Conservation (phyloP, 2,113 vertebrate genomes). For the Anguilla japonica region DNA sequence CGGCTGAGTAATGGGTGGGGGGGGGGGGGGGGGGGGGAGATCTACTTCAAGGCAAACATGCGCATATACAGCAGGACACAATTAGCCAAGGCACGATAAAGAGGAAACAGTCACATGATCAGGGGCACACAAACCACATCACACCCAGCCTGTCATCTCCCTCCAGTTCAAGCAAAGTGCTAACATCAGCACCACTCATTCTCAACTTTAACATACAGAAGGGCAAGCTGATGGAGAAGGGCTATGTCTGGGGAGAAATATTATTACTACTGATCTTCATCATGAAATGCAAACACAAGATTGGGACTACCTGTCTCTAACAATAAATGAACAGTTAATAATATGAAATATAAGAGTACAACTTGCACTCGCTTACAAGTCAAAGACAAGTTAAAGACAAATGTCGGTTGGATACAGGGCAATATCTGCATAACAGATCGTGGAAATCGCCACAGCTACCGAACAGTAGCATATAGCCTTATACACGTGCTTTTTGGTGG, state of each 20-base stretch:
- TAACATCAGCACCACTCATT: background rate
- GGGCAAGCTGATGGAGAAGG: no score
- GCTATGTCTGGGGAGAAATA: no score
- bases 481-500: background rate
- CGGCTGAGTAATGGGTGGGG: background rate
- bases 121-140: background rate
- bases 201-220: background rate
- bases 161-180: no score
- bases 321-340: no score
- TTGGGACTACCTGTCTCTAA: no score
- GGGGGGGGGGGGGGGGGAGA: background rate
- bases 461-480: background rate
- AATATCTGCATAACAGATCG: background rate
- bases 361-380: background rate
- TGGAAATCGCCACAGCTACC: background rate
- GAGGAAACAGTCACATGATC: background rate
- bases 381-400: no score
- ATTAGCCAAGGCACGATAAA: background rate
- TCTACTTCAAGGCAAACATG: background rate
- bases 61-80: background rate
- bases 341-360: background rate
- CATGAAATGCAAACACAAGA: background rate
- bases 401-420: background rate
- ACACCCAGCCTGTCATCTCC: background rate
- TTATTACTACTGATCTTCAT: no score